A percentile compares a stretch with the other conserved stretches of the same genome.
These are phyloP conservation scores for Sinocyclocheilus anshuiensis DNA, from an alignment of 2,113 vertebrate genomes.

Conservation along the genomic window DNA sequence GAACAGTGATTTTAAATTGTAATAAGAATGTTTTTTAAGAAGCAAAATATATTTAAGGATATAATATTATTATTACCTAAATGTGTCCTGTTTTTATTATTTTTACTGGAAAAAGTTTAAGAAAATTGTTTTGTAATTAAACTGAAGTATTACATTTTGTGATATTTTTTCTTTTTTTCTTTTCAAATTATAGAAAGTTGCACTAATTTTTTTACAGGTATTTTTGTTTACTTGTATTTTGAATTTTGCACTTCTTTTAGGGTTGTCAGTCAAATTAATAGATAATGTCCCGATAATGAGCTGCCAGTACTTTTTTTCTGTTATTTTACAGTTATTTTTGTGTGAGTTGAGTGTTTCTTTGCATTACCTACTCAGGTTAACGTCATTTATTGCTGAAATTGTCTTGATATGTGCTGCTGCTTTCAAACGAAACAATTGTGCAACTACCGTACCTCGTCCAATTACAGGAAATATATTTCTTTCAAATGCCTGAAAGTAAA, in stretches of 20 bases:
- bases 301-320: no score
- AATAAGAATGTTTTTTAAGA: no score
- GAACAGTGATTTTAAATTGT: no score
- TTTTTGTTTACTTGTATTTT: not conserved
- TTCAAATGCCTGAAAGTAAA: conserved; percentile 57
- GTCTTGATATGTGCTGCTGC: not conserved
- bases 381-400: not conserved
- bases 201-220: no score
- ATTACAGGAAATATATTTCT: conserved; percentile 19
- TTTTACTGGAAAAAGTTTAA: no score
- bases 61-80: no score
- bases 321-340: not conserved
- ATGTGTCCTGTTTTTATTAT: no score
- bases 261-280: not conserved
- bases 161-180: not conserved
- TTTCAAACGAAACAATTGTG: conserved; percentile 3
- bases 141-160: not conserved
- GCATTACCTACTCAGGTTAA: not conserved
- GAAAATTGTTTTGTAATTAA: not conserved
- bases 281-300: no score
- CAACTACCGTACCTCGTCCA: not conserved
- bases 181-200: not conserved
- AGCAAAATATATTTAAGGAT: no score
- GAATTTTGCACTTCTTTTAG: not conserved
- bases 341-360: not conserved